phyloP scores from a whole-genome alignment of 1,140 invertebrate species.

The Drosophila sp. region DNA sequence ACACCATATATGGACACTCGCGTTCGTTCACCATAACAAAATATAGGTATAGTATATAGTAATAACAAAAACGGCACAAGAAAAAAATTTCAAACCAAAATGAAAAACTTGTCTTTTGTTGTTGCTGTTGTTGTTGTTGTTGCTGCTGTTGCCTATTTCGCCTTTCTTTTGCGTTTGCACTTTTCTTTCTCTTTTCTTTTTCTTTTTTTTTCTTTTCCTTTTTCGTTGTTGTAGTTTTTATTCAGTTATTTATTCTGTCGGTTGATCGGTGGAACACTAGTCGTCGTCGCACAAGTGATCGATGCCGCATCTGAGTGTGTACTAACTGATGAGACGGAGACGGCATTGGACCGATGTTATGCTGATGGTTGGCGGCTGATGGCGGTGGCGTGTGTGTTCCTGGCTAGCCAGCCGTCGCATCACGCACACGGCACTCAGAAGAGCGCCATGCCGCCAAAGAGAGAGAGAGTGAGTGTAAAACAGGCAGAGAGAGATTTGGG shows the following conservation, averaged over 20 bases:
- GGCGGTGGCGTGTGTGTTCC: constrained; percentile 45
- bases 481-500: not conserved
- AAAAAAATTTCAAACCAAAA: constrained; percentile 41
- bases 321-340: constrained; percentile 60
- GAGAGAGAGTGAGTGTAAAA: not conserved
- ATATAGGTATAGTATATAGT: constrained; percentile 3
- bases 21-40: constrained; percentile 57
- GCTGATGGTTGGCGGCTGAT: constrained; percentile 17
- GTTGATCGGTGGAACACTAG: constrained; percentile 48
- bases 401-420: constrained; percentile 58
- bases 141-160: constrained; percentile 14
- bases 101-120: constrained; percentile 60
- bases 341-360: constrained; percentile 1
- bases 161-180: constrained; percentile 22
- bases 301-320: constrained; percentile 82
- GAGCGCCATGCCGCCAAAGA: not conserved
- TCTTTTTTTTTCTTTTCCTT: constrained; percentile 16
- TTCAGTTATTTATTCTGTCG: constrained; percentile 31
- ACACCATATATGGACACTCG: constrained; percentile 73
- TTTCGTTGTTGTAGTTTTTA: constrained; percentile 22
- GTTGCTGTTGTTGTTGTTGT: constrained; percentile 32
- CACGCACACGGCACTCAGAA: constrained; percentile 73
- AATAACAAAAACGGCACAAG: constrained; percentile 56
- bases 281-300: constrained; percentile 73
- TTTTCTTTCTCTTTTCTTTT: constrained; percentile 30